Evolutionary conservation across 2,797 vertebrate genomes (phyloP), one percentile per base, ranked within the genome.

Genomic region (Babyrousa celebensis): DNA sequence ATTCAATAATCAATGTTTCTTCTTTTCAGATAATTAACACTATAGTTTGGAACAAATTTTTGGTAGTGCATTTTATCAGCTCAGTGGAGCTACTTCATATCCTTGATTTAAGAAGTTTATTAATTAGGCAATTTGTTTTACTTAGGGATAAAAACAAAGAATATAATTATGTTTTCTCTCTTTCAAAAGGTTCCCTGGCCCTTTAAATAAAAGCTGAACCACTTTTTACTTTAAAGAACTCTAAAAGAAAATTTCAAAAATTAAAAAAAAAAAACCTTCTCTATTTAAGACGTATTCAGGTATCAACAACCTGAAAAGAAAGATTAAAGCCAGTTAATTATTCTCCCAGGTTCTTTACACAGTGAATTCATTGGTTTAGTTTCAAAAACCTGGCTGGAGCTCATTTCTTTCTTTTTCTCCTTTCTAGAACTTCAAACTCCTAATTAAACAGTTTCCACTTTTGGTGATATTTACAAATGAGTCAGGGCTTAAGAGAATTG

Each of bases 401-500:
- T 65, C 5, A 0, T 60, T 54, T 89, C 1, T 0, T 48, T 89
- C n/a, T 90, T 96, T 88, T 43, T 84, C 77, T 86, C 3, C 16
- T 77, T 48, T 82, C 1, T 0, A 88, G 54, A 96, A 95, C 82
- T 96, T 93, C 29, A 86, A 83, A 71, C 67, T 97, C 95, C 83
- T 94, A 92, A 96, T 97, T 96, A 98, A 97, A 95, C 48, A 89
- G 23, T 93, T 97, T 63, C 48, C 71, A 63, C 65, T 97, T 96
- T 40, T 65, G 71, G 71, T 89, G 94, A 79, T 97, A 96, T 97
- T 97, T 98, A 98, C 89, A 96, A 98, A 97, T 14, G 3, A 98
- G 82, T 93, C 21, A 93, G 32, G 67, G 83, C 79, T 17, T 85
- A 96, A 98, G 70, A 95, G 87, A 95, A 97, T 82, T 96, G 89